These are phyloP conservation scores for Sciurus vulgaris DNA, from an alignment of 2,797 vertebrate genomes.

Conservation along the genomic window DNA sequence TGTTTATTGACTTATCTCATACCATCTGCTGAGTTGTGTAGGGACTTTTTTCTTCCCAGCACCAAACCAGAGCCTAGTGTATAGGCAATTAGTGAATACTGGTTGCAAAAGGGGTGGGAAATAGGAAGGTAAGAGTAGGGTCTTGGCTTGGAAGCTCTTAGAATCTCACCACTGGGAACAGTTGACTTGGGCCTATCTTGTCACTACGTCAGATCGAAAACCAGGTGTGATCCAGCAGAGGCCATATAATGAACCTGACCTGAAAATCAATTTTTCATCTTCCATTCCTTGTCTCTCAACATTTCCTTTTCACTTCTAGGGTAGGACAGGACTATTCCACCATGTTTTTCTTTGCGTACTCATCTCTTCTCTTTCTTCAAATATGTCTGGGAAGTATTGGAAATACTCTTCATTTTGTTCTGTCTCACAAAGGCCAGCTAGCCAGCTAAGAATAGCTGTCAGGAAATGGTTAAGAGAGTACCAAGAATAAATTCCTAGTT, in stretches of 20 bases:
- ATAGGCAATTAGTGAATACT: neutral
- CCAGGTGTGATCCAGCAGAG: neutral
- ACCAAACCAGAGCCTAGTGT: neutral
- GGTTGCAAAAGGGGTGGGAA: neutral
- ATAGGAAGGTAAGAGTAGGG: neutral
- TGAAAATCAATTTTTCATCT: neutral
- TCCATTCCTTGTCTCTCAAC: neutral
- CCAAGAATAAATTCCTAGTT: constrained; percentile 12
- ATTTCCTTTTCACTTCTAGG: neutral
- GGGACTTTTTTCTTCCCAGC: neutral
- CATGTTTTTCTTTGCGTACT: neutral
- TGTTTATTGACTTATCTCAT: neutral
- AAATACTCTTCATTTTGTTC: neutral
- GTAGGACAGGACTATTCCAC: neutral
- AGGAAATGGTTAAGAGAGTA: constrained; percentile 59
- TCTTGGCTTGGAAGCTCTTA: neutral
- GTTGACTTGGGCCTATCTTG: neutral
- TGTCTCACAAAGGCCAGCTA: neutral
- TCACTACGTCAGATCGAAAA: neutral
- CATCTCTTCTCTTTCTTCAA: neutral
- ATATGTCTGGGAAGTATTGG: neutral
- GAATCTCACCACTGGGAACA: neutral
- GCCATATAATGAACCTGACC: neutral
- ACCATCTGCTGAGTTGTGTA: neutral
- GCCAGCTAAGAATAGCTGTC: neutral